phyloP scores from a whole-genome alignment of 2,113 vertebrate species.

The Tauraco erythrolophus region DNA sequence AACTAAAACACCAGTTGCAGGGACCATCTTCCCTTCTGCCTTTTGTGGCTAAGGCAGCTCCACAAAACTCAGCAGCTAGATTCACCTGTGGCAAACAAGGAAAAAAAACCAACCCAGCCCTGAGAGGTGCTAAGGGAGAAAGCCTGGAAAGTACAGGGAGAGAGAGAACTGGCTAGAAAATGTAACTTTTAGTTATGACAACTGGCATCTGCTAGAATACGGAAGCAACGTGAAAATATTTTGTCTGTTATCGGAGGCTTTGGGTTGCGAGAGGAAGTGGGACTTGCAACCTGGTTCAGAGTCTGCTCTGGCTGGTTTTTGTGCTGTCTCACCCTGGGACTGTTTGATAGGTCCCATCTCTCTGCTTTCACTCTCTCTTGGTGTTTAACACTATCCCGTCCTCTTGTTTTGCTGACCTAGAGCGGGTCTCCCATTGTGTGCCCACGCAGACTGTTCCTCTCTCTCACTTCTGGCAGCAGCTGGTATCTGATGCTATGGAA shows the following conservation, averaged over 20 bases:
- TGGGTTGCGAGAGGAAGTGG: slow-evolving; percentile 3
- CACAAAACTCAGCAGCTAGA: neutral
- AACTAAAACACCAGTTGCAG: neutral
- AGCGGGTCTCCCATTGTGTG: neutral
- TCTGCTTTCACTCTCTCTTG: neutral
- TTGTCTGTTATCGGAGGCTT: neutral
- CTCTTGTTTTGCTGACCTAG: neutral
- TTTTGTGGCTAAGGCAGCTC: neutral
- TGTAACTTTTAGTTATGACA: neutral
- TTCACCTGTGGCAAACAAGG: neutral
- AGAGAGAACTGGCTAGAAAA: neutral
- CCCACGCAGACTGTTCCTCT: neutral
- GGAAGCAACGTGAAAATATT: neutral
- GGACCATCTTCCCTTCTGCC: neutral
- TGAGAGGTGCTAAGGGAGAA: neutral
- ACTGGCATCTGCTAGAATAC: neutral
- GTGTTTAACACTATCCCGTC: neutral
- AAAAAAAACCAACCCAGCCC: fast-evolving
- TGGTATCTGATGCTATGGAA: neutral
- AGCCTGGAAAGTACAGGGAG: neutral
- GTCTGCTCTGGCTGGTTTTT: neutral
- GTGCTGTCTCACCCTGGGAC: neutral
- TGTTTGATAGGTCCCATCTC: neutral
- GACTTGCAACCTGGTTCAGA: neutral
- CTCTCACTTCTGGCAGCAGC: neutral